Evolutionary conservation across 1,140 invertebrate species (phyloP), one percentile per base, ranked within the genome.

Genomic region (Bombus soroeensis): DNA sequence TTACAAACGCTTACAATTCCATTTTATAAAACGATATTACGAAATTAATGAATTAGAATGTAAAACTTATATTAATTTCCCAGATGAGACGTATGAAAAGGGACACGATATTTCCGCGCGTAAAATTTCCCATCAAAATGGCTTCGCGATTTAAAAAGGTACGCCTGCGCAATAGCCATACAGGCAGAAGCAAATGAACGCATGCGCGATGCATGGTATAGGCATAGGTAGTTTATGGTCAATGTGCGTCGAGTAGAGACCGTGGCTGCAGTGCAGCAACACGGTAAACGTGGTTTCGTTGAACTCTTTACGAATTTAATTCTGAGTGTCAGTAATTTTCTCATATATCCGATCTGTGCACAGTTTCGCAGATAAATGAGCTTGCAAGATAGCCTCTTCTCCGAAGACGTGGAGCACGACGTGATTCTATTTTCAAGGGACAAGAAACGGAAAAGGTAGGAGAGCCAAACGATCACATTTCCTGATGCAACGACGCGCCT

Each of bases 341-440:
- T 85, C 41, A 18, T 72, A 47, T 39, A 64, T n/a, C 32, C 41
- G 32, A 53, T 22, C 22, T 43, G 43, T 68, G 68, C 28, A 18
- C 68, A 73, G 9, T 73, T 57, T n/a, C 71, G 34, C 53, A 25
- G 73, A 93, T 93, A 94, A 89, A 94, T 95, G 94, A 94, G 86
- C 91, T 86, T 94, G 34, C 93, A 93, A 70, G 93, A 94, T 68
- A 92, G 88, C 79, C 90, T 94, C 12, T 95, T 94, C 84, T 77
- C 86, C 62, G 94, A 94, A 37, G 92, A 95, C 88, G 94, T 93
- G 87, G 94, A 94, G 89, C 86, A 94, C 86, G 94, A 95, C 87
- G 79, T 95, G 89, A 91, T 73, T 70, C 39, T 91, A 25, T 95
- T 95, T 82, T 82, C 89, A 39, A 92, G 90, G 70, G 89, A 92